Percentiles rank a stretch among this genome's conserved stretches.
These are phyloP conservation scores for Thalassophryne amazonica DNA, from an alignment of 2,797 vertebrate genomes.

Conservation along the genomic window DNA sequence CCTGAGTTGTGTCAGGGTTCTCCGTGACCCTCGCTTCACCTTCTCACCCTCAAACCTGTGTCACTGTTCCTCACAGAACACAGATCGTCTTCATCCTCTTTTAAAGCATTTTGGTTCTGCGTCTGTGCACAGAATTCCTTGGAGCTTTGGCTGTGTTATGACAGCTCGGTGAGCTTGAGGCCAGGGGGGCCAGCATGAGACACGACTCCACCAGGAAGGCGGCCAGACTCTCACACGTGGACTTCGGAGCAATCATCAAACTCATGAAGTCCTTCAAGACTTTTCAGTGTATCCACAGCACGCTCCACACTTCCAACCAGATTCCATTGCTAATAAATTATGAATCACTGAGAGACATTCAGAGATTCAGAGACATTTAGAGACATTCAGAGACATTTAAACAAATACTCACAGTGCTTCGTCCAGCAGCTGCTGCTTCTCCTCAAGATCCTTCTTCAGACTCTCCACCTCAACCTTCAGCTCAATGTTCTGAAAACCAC, in stretches of 20 bases:
- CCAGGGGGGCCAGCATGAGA: slow-evolving; percentile 10
- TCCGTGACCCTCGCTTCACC: background rate
- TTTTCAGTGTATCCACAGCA: slow-evolving; percentile 2
- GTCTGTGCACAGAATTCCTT: slow-evolving; percentile 25
- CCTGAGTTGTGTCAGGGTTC: too few species aligned
- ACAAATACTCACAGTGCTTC: slow-evolving; percentile 81
- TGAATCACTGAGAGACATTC: background rate
- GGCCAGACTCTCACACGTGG: slow-evolving; percentile 1
- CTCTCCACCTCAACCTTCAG: slow-evolving; percentile 93
- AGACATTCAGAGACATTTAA: too few species aligned
- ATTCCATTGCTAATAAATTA: background rate
- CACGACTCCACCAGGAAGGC: slow-evolving; percentile 6
- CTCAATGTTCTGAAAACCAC: slow-evolving; percentile 86
- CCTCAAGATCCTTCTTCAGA: slow-evolving; percentile 89
- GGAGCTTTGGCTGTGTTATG: slow-evolving; percentile 25
- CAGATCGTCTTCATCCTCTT: slow-evolving; percentile 23
- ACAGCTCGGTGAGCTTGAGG: slow-evolving; percentile 18
- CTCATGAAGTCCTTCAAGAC: background rate
- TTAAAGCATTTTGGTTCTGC: slow-evolving; percentile 1
- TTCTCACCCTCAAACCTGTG: background rate
- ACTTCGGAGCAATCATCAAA: slow-evolving; percentile 22
- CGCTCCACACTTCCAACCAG: background rate
- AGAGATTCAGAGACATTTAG: background rate
- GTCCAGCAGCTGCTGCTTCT: slow-evolving; percentile 84
- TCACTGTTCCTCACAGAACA: background rate